These are phyloP conservation scores for Bagarius yarrelli DNA, from an alignment of 2,113 vertebrate species.

Conservation along the genomic window DNA sequence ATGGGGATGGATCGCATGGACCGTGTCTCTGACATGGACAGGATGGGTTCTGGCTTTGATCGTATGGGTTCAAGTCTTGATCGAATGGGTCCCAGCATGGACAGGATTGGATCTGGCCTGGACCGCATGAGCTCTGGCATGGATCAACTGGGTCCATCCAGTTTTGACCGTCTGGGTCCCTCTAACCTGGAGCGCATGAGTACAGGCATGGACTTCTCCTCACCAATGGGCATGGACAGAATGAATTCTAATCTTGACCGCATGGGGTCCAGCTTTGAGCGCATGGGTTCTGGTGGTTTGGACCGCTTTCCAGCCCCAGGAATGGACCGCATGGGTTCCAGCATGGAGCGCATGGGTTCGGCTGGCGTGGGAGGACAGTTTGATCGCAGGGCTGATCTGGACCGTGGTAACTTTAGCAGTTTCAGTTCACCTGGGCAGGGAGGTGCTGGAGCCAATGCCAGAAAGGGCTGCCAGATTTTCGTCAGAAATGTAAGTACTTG, in stretches of 20 bases:
- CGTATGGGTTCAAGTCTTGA: slow-evolving; percentile 86
- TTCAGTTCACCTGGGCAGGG: slow-evolving; percentile 83
- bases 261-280: slow-evolving; percentile 66
- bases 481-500: slow-evolving; percentile 89
- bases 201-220: slow-evolving; percentile 66
- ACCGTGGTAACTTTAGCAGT: slow-evolving; percentile 86
- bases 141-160: slow-evolving; percentile 83
- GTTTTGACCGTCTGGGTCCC: slow-evolving; percentile 81
- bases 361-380: slow-evolving; percentile 82
- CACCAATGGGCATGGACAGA: slow-evolving; percentile 72
- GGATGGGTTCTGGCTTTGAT: slow-evolving; percentile 85
- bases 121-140: slow-evolving; percentile 87
- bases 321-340: slow-evolving; percentile 82
- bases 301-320: slow-evolving; percentile 74
- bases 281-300: slow-evolving; percentile 56
- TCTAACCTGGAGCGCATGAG: slow-evolving; percentile 86
- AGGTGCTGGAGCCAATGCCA: slow-evolving; percentile 77
- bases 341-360: slow-evolving; percentile 89
- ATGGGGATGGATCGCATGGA: slow-evolving; percentile 82
- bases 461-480: slow-evolving; percentile 97
- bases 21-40: slow-evolving; percentile 82
- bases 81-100: slow-evolving; percentile 85
- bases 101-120: slow-evolving; percentile 82
- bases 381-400: slow-evolving; percentile 85
- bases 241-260: slow-evolving; percentile 74